phyloP scores from a whole-genome alignment of 2,888 invertebrate species.

The Lasioglossum pauxillum region DNA sequence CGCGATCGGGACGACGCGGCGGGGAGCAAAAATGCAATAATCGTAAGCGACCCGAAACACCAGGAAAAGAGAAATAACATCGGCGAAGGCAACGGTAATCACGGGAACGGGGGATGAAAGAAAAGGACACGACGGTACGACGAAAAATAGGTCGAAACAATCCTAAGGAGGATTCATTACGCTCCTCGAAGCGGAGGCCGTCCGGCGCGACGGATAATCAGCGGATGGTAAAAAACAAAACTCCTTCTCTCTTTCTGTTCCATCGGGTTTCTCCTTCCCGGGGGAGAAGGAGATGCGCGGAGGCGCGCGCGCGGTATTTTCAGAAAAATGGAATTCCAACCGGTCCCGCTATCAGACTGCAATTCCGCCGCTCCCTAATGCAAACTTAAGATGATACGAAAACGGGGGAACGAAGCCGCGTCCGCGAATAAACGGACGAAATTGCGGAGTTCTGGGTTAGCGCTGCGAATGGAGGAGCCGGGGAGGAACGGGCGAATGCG shows the following conservation, averaged over 20 bases:
- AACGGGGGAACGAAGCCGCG: constrained; percentile 1
- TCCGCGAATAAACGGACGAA: constrained; percentile 29
- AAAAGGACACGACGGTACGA: constrained; percentile 25
- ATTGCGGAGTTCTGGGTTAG: constrained; percentile 12
- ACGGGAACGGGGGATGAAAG: constrained; percentile 21
- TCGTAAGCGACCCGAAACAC: constrained; percentile 54
- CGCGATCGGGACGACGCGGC: background rate
- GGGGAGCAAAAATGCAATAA: constrained; percentile 51
- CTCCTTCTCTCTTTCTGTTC: background rate
- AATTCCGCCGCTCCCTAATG: constrained; percentile 22
- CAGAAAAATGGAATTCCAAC: constrained; percentile 28
- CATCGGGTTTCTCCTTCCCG: background rate
- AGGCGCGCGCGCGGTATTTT: constrained; percentile 28
- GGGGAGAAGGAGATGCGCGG: background rate
- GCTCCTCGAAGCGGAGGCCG: constrained; percentile 13
- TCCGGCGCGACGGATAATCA: constrained; percentile 40
- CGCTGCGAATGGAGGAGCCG: background rate
- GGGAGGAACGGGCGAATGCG: constrained; percentile 4
- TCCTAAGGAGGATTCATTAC: constrained; percentile 59
- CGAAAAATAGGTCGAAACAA: constrained; percentile 57
- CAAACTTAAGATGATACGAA: constrained; percentile 32
- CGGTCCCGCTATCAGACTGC: constrained; percentile 20
- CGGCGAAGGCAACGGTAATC: constrained; percentile 48
- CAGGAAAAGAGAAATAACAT: constrained; percentile 12
- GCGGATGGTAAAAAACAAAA: constrained; percentile 22